Percentiles rank a stretch among this genome's conserved stretches.
Evolutionary conservation across 2,797 vertebrate genomes (phyloP).

Genomic region (Gallinago stenura): DNA sequence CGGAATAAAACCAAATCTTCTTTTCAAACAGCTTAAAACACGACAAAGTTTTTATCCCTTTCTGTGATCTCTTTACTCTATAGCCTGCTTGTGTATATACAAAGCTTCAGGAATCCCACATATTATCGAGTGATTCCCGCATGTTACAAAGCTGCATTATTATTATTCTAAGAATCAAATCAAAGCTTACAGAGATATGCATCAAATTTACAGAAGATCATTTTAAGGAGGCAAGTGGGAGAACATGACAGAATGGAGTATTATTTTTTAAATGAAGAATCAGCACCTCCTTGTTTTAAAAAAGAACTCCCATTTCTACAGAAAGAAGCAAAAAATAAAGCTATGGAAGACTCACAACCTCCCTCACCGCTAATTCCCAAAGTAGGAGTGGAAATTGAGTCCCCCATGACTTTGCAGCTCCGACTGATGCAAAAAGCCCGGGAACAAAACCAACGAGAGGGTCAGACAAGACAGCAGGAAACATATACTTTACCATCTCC

Average conservation of each 20-base stretch:
- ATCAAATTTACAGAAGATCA: neutral
- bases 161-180: neutral
- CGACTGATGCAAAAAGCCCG: neutral
- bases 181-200: rapidly evolving
- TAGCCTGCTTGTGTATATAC: neutral
- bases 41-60: conserved; percentile 26
- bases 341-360: neutral
- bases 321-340: neutral
- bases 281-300: neutral
- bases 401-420: neutral
- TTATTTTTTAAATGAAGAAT: neutral
- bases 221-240: neutral
- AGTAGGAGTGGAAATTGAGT: rapidly evolving
- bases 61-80: conserved; percentile 35
- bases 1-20: conserved; percentile 60
- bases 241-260: neutral
- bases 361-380: neutral
- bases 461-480: conserved; percentile 41
- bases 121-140: neutral
- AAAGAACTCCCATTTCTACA: neutral
- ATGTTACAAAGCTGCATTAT: neutral
- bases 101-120: conserved; percentile 24
- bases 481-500: conserved; percentile 91
- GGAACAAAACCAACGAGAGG: neutral
- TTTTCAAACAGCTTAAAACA: conserved; percentile 54